These are phyloP conservation scores for Takifugu ocellatus DNA, from an alignment of 2,797 vertebrate species.

Conservation along the genomic window DNA sequence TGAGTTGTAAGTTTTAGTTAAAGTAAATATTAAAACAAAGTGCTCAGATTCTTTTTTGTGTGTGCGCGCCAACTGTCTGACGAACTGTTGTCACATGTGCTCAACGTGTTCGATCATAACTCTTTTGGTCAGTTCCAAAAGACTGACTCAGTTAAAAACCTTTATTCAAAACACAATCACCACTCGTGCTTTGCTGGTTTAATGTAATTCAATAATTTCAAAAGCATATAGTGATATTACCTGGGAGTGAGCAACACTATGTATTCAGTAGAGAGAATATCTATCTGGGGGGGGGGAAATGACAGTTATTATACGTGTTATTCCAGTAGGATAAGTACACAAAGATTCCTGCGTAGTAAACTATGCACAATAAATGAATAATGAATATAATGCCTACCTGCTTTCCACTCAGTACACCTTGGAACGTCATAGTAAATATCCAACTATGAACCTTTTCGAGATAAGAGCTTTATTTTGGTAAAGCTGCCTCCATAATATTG, in stretches of 20 bases:
- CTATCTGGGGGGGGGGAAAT: constrained; percentile 57
- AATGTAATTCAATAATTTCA: not conserved
- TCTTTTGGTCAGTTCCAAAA: too few relatives aligned
- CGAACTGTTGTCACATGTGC: too few relatives aligned
- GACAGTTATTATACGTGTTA: constrained; percentile 8
- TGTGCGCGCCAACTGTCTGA: too few relatives aligned
- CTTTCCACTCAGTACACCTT: constrained; percentile 7
- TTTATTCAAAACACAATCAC: too few relatives aligned
- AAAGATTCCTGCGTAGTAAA: not conserved
- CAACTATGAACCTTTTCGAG: not conserved
- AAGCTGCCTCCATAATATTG: constrained; percentile 9
- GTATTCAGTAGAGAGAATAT: constrained; percentile 64
- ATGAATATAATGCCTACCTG: constrained; percentile 39
- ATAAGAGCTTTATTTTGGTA: not conserved
- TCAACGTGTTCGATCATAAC: too few relatives aligned
- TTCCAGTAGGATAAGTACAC: not conserved
- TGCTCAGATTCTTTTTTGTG: too few relatives aligned
- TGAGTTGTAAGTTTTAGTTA: too few relatives aligned
- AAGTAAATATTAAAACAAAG: too few relatives aligned
- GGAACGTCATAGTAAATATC: constrained; percentile 31
- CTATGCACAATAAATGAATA: not conserved
- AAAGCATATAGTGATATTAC: constrained; percentile 46
- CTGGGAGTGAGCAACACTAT: constrained; percentile 64
- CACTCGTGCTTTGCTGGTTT: not conserved
- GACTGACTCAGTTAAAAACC: too few relatives aligned